Evolutionary conservation across 2,113 vertebrate species (phyloP).

Genomic region (Anolis carolinensis): DNA sequence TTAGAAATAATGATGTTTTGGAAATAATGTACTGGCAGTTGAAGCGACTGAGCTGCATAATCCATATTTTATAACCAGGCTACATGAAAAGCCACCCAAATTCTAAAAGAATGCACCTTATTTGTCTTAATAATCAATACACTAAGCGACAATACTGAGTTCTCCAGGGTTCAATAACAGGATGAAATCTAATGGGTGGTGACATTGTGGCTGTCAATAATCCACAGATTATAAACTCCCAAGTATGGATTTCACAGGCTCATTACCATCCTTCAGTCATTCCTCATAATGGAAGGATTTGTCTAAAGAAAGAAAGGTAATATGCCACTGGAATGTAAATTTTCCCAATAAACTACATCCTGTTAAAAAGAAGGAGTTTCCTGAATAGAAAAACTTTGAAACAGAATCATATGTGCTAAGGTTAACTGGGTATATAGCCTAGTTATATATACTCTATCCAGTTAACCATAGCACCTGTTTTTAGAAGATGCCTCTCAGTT

Average conservation of each 20-base stretch:
- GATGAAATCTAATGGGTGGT: background rate
- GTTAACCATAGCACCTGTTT: background rate
- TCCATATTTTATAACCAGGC: background rate
- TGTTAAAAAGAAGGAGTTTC: background rate
- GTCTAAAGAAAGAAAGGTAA: background rate
- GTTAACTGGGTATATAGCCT: too few relatives aligned
- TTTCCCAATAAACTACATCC: constrained; percentile 12
- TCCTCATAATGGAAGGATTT: constrained; percentile 1
- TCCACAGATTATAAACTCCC: constrained; percentile 17
- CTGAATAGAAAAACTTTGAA: background rate
- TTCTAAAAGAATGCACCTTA: background rate
- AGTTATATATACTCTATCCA: constrained; percentile 3
- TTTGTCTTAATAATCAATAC: background rate
- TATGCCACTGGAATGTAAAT: constrained; percentile 1
- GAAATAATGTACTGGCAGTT: background rate
- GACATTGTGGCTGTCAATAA: constrained; percentile 1
- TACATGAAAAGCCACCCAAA: background rate
- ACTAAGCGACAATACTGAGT: background rate
- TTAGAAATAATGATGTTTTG: background rate
- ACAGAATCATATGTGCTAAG: constrained; percentile 3
- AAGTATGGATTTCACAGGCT: background rate
- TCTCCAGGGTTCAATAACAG: background rate
- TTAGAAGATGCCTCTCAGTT: background rate
- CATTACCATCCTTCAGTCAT: background rate
- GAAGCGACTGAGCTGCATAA: background rate